Base-by-base conservation (phyloP, 1,140 invertebrate species). In the Scaptomyza montana region DNA sequence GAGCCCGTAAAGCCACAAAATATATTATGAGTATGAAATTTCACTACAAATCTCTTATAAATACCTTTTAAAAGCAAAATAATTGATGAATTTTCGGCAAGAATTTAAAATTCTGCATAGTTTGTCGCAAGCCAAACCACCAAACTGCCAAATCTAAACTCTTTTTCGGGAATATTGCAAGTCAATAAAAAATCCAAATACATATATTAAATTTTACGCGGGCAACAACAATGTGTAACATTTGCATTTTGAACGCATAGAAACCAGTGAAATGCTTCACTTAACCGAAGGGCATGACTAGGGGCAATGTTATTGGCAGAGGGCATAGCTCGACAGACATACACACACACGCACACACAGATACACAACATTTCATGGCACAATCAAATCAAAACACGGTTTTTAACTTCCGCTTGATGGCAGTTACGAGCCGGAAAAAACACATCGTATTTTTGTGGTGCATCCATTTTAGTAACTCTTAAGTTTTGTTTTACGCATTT, bases 361-460 rank as follows among this genome's bases (percentile, higher is more conserved):
- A 36, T 7, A 36, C 53, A 81, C 62, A 63, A 76, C 67, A 82
- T 87, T 87, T 81, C 82, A 61, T 78, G 81, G 82, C 82, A 74
- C 82, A 86, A 86, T 86, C 82, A 86, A 86, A 86, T 86, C 82
- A 86, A 87, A 87, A 87, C 82, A 86, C 78, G 82, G 82, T 81
- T 87, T 86, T 86, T 87, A 86, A 86, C 82, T 86, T 86, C 82
- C 82, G 82, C 82, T 86, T 78, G 78, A 87, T 57, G 75, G 82
- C 78, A 82, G 82, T 82, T 86, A 78, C 75, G 64, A 75, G 64
- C 68, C 78, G 70, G 70, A 69, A 86, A 85, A 76, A 28, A 56
- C 61, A 63, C 49, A 47, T 51, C 39, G 41, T 45, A 45, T 53
- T 65, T 53, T n/a, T 21, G 7, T 51, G 12, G 13, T 21, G 41